Percentiles rank a stretch among this genome's conserved stretches.
Conservation (phyloP, 2,888 invertebrate species). For the Mesorhabditis belari region DNA sequence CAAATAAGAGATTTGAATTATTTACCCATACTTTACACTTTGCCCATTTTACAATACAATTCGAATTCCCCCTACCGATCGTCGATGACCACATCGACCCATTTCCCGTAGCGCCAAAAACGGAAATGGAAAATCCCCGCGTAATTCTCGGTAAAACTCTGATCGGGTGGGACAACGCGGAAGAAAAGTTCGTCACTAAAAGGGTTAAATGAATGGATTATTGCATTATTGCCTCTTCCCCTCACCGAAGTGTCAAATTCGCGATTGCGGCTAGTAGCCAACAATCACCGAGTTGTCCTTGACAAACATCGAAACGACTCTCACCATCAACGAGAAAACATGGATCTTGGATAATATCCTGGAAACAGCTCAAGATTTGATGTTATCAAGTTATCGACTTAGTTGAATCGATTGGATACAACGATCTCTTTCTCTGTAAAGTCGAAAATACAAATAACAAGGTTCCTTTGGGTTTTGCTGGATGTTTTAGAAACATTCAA, state of each 20-base stretch:
- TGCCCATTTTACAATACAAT: conserved; percentile 75
- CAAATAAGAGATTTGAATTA: no score
- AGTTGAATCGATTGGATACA: no score
- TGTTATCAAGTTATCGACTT: no score
- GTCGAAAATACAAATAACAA: no score
- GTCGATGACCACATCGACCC: conserved; percentile 81
- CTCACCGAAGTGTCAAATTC: conserved; percentile 71
- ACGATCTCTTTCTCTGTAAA: no score
- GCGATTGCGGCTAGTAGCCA: conserved; percentile 70
- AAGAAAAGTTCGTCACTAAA: conserved; percentile 72
- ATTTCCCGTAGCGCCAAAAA: conserved; percentile 73
- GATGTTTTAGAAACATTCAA: not conserved
- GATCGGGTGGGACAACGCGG: conserved; percentile 86
- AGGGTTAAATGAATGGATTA: no score
- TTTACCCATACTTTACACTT: no score
- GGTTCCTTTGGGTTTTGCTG: not conserved
- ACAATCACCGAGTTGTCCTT: conserved; percentile 24
- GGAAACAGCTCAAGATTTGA: no score
- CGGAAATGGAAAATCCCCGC: conserved; percentile 60
- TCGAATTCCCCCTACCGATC: conserved; percentile 82
- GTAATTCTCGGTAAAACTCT: conserved; percentile 69
- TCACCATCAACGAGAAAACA: conserved; percentile 88
- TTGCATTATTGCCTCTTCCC: no score
- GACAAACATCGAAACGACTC: conserved; percentile 83
- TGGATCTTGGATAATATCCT: conserved; percentile 75